Evolutionary conservation across 1,140 invertebrate genomes (phyloP).

Genomic region (Achatina immaculata): DNA sequence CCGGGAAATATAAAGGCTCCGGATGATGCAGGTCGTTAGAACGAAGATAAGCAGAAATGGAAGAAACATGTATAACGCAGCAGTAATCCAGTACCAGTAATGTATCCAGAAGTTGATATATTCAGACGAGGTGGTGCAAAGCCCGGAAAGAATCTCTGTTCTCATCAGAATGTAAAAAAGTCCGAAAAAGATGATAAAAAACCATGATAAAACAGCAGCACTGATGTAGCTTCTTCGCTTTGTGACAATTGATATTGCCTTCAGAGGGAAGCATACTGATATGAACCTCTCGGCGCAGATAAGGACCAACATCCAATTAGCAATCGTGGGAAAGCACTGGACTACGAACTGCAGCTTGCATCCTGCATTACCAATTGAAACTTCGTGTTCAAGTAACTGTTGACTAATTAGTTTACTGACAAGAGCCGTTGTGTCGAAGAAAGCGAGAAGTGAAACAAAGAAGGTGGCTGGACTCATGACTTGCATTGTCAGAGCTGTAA

Average conservation of each 20-base stretch:
- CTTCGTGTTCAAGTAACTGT: conserved; percentile 44
- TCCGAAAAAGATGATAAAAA: conserved; percentile 42
- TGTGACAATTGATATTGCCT: conserved; percentile 48
- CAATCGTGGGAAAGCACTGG: conserved; percentile 25
- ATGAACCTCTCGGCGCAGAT: conserved; percentile 59
- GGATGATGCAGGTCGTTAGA: conserved; percentile 54
- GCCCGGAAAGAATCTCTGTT: conserved; percentile 29
- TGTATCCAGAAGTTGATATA: conserved; percentile 39
- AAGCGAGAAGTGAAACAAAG: conserved; percentile 53
- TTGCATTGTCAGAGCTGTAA: conserved; percentile 52
- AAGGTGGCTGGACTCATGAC: conserved; percentile 50
- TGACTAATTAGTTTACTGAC: conserved; percentile 50
- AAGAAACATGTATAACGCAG: conserved; percentile 47
- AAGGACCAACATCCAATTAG: conserved; percentile 60
- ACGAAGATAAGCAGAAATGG: conserved; percentile 49
- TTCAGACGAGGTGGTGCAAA: conserved; percentile 35
- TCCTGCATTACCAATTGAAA: conserved; percentile 42
- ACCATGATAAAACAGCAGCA: conserved; percentile 37
- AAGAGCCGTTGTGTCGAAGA: conserved; percentile 50
- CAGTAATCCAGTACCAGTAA: conserved; percentile 58
- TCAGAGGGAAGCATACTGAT: conserved; percentile 54
- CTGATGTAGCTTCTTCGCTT: conserved; percentile 38
- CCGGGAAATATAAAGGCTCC: conserved; percentile 23
- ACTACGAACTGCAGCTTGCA: conserved; percentile 39
- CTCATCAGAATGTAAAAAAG: conserved; percentile 44